Base-by-base conservation (phyloP, 2,888 invertebrate genomes). In the Meiosimyza platycephala region DNA sequence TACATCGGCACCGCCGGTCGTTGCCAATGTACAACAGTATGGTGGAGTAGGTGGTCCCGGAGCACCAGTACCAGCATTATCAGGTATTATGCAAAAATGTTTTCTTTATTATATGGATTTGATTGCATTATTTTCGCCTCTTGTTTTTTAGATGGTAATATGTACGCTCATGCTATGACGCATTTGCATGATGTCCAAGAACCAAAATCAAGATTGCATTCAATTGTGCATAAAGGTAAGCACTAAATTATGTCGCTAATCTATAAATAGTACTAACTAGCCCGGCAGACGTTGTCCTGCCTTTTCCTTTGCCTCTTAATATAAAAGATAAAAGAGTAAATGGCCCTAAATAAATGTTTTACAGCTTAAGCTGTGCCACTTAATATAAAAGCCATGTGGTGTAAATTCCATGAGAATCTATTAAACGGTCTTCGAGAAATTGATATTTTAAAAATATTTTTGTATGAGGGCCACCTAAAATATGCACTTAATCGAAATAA, bases 1-100 rank as follows among this genome's bases (percentile, higher is more conserved):
- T 5, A 84, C 81, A 72, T 91, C 80, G 90, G 90, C 86, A 87
- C 89, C 79, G 76, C 91, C 92, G 5, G 74, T 40, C 16, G 77
- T 66, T 67, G 72, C 71, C 3, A 78, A 78, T 11, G 15, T 64
- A n/a, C 69, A 51, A n/a, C 69, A 51, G 16, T 54, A 71, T 22
- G 55, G 18, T 9, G 33, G 70, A 4, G 51, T 59, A 11, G 70
- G 67, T 47, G 70, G 22, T 60, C 60, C 71, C 66, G 63, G 72
- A 28, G 72, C 64, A 57, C 47, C 74, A 28, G n/a, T 40, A 9
- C 9, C 40, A 28, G n/a, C 9, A 9, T 9, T 9, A 54, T 54
- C 16, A 18, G 47, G 64, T 64, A 47, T n/a, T 18, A 12, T 9
- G 2, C 18, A 22, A 7, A 22, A 7, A 60, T 28, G 7, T 9